Evolutionary conservation across 2,888 invertebrate species (phyloP).

Genomic region (Venusia cambrica): DNA sequence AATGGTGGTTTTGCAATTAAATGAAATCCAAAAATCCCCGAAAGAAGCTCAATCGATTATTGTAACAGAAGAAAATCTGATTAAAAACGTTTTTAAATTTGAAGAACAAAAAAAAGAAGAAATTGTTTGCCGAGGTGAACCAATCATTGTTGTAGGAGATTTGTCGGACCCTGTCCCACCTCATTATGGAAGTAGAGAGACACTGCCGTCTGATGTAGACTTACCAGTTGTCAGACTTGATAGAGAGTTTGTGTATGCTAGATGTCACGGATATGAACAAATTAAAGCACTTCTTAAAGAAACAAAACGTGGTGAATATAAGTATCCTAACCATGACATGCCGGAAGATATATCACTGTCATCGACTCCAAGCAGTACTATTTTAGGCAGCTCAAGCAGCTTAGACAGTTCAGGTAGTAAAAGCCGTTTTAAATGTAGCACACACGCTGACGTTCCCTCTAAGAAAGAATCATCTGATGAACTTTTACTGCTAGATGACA

Average conservation of each 20-base stretch:
- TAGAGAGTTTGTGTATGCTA: slow-evolving; percentile 63
- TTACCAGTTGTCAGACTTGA: slow-evolving; percentile 54
- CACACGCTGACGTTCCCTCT: slow-evolving; percentile 8
- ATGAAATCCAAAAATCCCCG: slow-evolving; percentile 61
- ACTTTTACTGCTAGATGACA: slow-evolving; percentile 46
- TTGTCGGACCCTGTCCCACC: slow-evolving; percentile 44
- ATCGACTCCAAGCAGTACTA: slow-evolving; percentile 6
- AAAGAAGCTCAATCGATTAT: slow-evolving; percentile 42
- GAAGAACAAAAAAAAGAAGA: slow-evolving; percentile 30
- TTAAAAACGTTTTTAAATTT: slow-evolving; percentile 50
- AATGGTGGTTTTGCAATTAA: slow-evolving; percentile 65
- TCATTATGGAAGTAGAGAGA: slow-evolving; percentile 59
- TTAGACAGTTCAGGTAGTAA: too few species aligned
- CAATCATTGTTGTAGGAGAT: slow-evolving; percentile 59
- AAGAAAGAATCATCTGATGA: slow-evolving; percentile 52
- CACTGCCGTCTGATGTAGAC: slow-evolving; percentile 54
- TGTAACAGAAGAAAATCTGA: slow-evolving; percentile 41
- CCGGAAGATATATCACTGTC: slow-evolving; percentile 12
- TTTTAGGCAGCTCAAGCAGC: too few species aligned
- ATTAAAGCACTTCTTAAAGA: slow-evolving; percentile 56
- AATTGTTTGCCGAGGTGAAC: slow-evolving; percentile 46
- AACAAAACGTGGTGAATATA: slow-evolving; percentile 57
- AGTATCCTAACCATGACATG: too few species aligned
- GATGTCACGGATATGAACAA: slow-evolving; percentile 61
- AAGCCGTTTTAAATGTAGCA: too few species aligned